Base-by-base conservation (phyloP, 2,888 invertebrate species). In the Uloborus plumipes region DNA sequence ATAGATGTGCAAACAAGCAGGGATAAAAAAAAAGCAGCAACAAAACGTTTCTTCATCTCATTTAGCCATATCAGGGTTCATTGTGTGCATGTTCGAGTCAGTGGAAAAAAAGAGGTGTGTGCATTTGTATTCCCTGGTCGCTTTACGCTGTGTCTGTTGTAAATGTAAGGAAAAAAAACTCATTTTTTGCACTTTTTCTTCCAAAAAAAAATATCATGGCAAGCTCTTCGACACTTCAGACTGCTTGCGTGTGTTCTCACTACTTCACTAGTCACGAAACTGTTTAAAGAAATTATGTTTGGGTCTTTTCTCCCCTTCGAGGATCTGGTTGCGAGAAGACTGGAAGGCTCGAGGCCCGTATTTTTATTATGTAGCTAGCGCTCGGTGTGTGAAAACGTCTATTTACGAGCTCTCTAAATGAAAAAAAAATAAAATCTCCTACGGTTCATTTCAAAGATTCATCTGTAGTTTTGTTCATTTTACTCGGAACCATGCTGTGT, bases 41-140 rank as follows among this genome's bases (percentile, higher is more conserved):
- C 59, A 74, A 73, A 81, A 65, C 70, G 49, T 71, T 70, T 26
- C 49, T 73, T 67, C 74, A 74, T 69, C 64, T 66, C 58, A 51
- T 76, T 82, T 71, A 82, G 81, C 81, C 81, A 82, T 82, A 82
- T 82, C 81, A 82, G 81, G 81, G 75, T 76, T 61, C 71, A 75
- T 64, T 53, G 47, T 59, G 51, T 70, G 55, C 50, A 31, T 50
- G 14, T 70, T 18, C 47, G 16, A 49, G 59, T 31, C 20, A 55
- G 16, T 51, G 67, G 14, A 62, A 49, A n/a, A n/a, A n/a, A 22
- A 50, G 7, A 31, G 55, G 59, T 49, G n/a, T 58, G 69, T 71
- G 71, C 53, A 61, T 71, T 61, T 59, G 67, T 73, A 69, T 75
- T 82, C 71, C 75, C 76, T 82, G 81, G 74, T 76, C 70, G 75